A percentile compares a stretch with the other conserved stretches of the same genome.
Evolutionary conservation across 2,888 invertebrate genomes (phyloP).

Genomic region (Pocota personata): DNA sequence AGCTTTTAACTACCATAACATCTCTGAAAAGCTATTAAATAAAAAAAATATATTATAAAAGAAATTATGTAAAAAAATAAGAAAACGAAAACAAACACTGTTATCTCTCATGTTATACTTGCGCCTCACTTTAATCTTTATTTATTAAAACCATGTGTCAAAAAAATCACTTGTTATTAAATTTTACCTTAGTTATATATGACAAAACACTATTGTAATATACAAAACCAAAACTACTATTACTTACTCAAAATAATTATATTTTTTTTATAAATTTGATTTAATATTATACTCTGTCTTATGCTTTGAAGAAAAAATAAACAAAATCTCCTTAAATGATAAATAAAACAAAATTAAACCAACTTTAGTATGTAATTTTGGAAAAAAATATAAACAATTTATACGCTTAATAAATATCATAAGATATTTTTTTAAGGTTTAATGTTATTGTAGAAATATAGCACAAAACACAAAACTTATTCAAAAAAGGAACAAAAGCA

Average conservation of each 20-base stretch:
- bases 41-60: background rate
- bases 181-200: constrained; percentile 42
- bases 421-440: constrained; percentile 56
- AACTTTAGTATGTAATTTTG: constrained; percentile 43
- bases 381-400: constrained; percentile 46
- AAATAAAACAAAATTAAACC: constrained; percentile 30
- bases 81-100: constrained; percentile 2
- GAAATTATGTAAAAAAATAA: background rate
- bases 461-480: background rate
- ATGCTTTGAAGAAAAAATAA: constrained; percentile 46
- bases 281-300: constrained; percentile 46
- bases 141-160: constrained; percentile 62
- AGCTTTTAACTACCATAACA: constrained; percentile 19
- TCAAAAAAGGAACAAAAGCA: constrained; percentile 1
- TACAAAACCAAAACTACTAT: constrained; percentile 20
- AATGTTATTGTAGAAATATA: constrained; percentile 29
- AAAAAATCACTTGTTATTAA: constrained; percentile 66
- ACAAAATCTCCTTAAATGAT: constrained; percentile 10
- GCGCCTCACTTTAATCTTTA: constrained; percentile 35
- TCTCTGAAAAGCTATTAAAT: constrained; percentile 2
- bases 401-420: constrained; percentile 67
- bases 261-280: constrained; percentile 41
- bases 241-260: constrained; percentile 52
- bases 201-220: constrained; percentile 54
- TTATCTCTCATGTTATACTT: constrained; percentile 25